phyloP scores from a whole-genome alignment of 2,113 vertebrate species.

The Vulpes vulpes region DNA sequence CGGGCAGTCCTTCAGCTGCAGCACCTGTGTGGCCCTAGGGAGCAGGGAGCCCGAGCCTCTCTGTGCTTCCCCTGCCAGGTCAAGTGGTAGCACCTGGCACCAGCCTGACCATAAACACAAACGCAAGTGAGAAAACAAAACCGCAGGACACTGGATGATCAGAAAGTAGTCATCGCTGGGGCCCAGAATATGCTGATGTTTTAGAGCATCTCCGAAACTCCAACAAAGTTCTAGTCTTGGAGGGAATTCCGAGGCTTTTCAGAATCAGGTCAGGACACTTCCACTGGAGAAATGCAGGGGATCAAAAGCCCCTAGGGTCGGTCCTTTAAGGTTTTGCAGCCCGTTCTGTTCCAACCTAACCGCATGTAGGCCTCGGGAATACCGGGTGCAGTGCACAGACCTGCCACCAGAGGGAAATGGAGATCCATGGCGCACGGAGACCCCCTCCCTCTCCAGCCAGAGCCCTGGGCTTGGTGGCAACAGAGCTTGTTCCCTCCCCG shows the following conservation, averaged over 20 bases:
- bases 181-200: not conserved
- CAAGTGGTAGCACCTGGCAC: not conserved
- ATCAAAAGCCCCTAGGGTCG: not conserved
- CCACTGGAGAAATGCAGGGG: not conserved
- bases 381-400: accelerated
- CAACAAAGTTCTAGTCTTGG: not conserved
- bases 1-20: accelerated
- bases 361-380: accelerated
- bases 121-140: not conserved
- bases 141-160: accelerated
- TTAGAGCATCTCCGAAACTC: not conserved
- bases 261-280: not conserved
- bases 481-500: not conserved
- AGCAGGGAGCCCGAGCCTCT: accelerated
- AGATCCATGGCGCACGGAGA: not conserved
- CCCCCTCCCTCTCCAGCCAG: accelerated
- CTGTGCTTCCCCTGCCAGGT: accelerated
- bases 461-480: accelerated
- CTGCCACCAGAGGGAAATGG: conserved; percentile 58
- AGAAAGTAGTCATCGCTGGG: not conserved
- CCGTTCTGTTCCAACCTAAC: too few relatives aligned
- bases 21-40: accelerated
- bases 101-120: not conserved
- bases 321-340: not conserved
- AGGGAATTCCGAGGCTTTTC: not conserved